These are phyloP conservation scores for Trichacis sp. DNA, from an alignment of 2,888 invertebrate genomes.

Conservation along the genomic window DNA sequence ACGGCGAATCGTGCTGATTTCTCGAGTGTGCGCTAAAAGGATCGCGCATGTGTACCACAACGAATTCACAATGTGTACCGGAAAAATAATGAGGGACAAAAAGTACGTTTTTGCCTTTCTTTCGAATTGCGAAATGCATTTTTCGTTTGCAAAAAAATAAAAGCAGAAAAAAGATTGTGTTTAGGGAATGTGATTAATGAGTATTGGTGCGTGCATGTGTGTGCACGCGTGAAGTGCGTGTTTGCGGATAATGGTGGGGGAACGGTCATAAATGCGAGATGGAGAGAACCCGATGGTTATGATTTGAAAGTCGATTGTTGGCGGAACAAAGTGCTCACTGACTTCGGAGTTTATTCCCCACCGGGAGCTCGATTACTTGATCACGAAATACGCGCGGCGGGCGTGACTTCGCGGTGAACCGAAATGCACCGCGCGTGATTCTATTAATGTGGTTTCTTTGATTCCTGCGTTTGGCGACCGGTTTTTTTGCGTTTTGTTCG, in stretches of 20 bases:
- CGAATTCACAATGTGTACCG: too few species aligned
- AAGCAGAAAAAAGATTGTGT: too few species aligned
- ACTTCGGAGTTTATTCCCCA: conserved; percentile 49
- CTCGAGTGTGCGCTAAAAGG: conserved; percentile 24
- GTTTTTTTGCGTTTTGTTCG: too few species aligned
- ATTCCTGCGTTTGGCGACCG: conserved; percentile 35
- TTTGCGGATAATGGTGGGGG: conserved; percentile 20
- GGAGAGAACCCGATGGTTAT: conserved; percentile 51
- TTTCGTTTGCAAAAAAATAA: too few species aligned
- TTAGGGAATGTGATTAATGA: too few species aligned
- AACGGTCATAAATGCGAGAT: conserved; percentile 42
- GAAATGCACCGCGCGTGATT: conserved; percentile 27
- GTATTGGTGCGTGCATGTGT: too few species aligned
- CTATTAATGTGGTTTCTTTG: conserved; percentile 32
- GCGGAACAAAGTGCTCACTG: conserved; percentile 63
- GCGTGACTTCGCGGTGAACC: conserved; percentile 34
- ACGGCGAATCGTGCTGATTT: conserved; percentile 35
- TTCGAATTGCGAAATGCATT: too few species aligned
- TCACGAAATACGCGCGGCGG: conserved; percentile 30
- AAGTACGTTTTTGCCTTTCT: too few species aligned
- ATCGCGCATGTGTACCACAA: too few species aligned
- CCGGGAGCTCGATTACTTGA: conserved; percentile 41
- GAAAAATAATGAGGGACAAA: too few species aligned
- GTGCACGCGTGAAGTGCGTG: too few species aligned
- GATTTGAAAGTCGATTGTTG: conserved; percentile 62